Percentiles rank a stretch among this genome's conserved stretches.
These are phyloP conservation scores for Drosophila imparisetae DNA, from an alignment of 2,888 invertebrate species.

Conservation along the genomic window DNA sequence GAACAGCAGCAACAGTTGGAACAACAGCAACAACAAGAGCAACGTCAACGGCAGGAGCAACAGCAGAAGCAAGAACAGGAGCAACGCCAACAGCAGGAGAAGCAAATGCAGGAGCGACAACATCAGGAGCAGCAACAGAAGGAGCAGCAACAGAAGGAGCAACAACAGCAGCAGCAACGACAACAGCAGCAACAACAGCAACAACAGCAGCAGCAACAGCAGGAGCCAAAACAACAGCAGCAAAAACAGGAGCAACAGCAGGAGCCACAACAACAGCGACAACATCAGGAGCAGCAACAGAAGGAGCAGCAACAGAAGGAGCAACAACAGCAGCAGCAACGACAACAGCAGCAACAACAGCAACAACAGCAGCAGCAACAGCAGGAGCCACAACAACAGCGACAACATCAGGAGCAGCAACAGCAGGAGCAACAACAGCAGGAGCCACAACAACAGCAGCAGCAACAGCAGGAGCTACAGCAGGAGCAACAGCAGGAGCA, in stretches of 20 bases:
- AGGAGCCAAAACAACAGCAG: not conserved
- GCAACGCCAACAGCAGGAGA: not conserved
- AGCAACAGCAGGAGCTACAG: not conserved
- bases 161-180: rapidly evolving
- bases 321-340: not conserved
- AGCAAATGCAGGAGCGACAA: not conserved
- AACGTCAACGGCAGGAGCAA: not conserved
- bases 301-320: not conserved
- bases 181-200: not conserved
- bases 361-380: not conserved
- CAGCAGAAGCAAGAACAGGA: not conserved
- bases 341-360: not conserved
- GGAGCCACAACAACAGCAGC: not conserved
- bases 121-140: not conserved
- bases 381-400: not conserved
- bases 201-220: not conserved
- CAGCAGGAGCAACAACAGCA: not conserved
- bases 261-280: not conserved
- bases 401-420: not conserved
- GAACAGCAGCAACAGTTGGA: slow-evolving; percentile 33
- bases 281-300: not conserved
- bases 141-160: not conserved
- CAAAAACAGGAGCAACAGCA: slow-evolving; percentile 3
- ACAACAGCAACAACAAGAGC: slow-evolving; percentile 4
- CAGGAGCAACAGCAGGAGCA: not conserved